These are phyloP conservation scores for Phymatocera aterrima DNA, from an alignment of 2,888 invertebrate genomes.

Conservation along the genomic window DNA sequence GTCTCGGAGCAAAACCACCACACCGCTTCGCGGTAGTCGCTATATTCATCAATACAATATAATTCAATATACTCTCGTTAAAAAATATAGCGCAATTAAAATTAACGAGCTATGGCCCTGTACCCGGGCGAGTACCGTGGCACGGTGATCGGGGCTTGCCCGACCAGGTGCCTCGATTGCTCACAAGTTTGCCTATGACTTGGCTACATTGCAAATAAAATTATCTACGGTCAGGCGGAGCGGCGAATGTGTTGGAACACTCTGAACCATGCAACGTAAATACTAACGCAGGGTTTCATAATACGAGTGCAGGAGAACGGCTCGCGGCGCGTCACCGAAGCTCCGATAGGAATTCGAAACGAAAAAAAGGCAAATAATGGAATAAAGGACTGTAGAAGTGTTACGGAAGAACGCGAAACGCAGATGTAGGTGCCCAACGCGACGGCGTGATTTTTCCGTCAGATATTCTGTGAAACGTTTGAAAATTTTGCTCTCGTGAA, in stretches of 20 bases:
- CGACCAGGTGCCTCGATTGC: not conserved
- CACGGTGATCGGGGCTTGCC: not conserved
- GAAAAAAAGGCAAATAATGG: not conserved
- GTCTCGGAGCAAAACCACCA: not conserved
- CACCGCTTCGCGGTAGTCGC: not conserved
- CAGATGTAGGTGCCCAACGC: too few species aligned
- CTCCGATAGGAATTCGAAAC: not conserved
- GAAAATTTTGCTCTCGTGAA: not conserved
- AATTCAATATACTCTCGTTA: constrained; percentile 20
- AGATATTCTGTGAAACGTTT: constrained; percentile 38
- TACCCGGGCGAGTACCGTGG: constrained; percentile 7
- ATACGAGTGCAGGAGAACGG: not conserved
- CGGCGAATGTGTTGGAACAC: constrained; percentile 10
- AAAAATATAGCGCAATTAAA: constrained; percentile 42
- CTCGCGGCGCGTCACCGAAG: not conserved
- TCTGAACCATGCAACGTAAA: not conserved
- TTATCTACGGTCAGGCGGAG: constrained; percentile 34
- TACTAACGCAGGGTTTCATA: not conserved
- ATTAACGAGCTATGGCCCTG: constrained; percentile 32
- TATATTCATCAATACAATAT: constrained; percentile 9
- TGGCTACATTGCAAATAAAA: constrained; percentile 13
- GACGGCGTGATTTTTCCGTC: constrained; percentile 21
- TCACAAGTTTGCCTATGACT: constrained; percentile 9
- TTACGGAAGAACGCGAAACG: not conserved
- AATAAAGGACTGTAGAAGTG: constrained; percentile 34